phyloP scores from a whole-genome alignment of 2,113 vertebrate species.

The Myrmophylax atrothorax region DNA sequence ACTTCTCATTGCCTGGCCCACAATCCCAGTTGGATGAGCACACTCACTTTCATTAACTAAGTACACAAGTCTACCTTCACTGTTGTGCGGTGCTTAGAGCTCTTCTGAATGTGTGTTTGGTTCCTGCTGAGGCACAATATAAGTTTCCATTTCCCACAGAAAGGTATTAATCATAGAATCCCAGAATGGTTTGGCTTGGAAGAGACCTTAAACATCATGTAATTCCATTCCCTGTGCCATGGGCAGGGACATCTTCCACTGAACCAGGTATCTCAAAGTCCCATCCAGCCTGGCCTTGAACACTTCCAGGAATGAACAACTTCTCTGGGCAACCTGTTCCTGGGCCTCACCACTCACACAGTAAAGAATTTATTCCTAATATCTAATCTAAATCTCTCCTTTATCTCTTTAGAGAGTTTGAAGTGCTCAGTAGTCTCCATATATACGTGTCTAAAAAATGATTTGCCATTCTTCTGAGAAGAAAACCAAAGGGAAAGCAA shows the following conservation, averaged over 20 bases:
- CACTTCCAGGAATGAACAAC: neutral
- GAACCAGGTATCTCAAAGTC: neutral
- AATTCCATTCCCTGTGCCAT: accelerated
- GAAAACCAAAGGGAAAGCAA: neutral
- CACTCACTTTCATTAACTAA: neutral
- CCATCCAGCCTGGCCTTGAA: neutral
- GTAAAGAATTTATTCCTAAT: neutral
- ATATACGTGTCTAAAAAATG: neutral
- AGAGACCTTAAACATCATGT: neutral
- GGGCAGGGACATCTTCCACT: neutral
- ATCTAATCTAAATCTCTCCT: neutral
- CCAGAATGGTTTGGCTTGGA: neutral
- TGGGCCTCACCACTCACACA: neutral
- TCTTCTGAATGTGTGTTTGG: neutral
- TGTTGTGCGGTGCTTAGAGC: neutral
- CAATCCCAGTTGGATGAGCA: neutral
- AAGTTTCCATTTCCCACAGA: neutral
- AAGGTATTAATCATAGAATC: neutral
- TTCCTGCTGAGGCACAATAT: neutral
- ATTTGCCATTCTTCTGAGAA: neutral
- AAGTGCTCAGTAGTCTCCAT: neutral
- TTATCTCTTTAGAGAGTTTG: neutral
- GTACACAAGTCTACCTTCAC: neutral
- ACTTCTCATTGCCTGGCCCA: neutral
- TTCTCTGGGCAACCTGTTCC: neutral